These are phyloP conservation scores for Mormyrus lacerda DNA, from an alignment of 2,113 vertebrate species.

Conservation along the genomic window DNA sequence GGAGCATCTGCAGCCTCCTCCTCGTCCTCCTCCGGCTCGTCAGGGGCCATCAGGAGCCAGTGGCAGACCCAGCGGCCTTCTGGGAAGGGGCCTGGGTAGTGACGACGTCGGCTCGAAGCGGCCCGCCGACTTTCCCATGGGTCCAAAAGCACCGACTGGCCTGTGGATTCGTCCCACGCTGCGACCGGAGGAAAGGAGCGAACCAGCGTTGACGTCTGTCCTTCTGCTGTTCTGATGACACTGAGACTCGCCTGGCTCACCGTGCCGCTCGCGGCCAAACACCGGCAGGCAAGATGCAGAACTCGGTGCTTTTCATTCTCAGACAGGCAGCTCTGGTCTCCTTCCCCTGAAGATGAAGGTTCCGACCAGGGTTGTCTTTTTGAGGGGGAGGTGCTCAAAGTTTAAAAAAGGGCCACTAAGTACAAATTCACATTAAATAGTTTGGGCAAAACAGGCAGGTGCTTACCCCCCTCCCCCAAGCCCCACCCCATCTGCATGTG, in stretches of 20 bases:
- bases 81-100: not conserved
- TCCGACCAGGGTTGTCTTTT: not conserved
- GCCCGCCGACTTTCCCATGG: not conserved
- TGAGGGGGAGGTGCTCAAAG: not conserved
- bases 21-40: not conserved
- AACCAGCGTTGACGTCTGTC: constrained; percentile 31
- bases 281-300: constrained; percentile 39
- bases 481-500: not conserved
- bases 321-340: constrained; percentile 51
- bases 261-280: constrained; percentile 35
- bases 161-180: constrained; percentile 25
- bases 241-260: constrained; percentile 41
- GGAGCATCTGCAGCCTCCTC: not conserved
- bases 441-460: not conserved
- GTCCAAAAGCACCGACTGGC: not conserved
- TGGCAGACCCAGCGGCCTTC: not conserved
- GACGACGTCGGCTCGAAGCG: too few species aligned
- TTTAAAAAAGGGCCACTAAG: not conserved
- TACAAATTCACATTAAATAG: not conserved
- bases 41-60: not conserved
- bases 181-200: constrained; percentile 12
- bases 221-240: constrained; percentile 36
- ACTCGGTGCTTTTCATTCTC: constrained; percentile 44
- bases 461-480: not conserved
- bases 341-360: constrained; percentile 30